These are phyloP conservation scores for Propsilocerus akamusi DNA, from an alignment of 1,140 invertebrate species.

Conservation along the genomic window DNA sequence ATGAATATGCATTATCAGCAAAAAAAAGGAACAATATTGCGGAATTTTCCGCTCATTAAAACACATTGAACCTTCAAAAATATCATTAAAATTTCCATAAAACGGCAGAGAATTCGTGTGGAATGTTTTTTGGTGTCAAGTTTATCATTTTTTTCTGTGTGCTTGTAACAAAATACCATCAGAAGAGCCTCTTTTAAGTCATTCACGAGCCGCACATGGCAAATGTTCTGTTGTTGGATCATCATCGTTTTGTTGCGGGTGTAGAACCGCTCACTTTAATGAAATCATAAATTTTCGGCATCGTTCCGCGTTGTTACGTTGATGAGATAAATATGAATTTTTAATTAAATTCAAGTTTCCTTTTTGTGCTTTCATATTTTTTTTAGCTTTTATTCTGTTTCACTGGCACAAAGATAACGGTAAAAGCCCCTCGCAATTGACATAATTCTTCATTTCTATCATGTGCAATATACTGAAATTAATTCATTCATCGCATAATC, in stretches of 20 bases:
- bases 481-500: background rate
- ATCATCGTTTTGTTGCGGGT: background rate
- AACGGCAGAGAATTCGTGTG: background rate
- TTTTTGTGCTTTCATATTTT: background rate
- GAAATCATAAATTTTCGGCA: conserved; percentile 1
- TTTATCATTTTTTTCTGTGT: background rate
- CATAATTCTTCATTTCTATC: background rate
- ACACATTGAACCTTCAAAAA: too few relatives aligned
- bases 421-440: background rate
- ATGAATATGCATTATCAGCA: too few relatives aligned
- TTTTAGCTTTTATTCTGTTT: background rate
- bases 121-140: background rate
- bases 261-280: background rate
- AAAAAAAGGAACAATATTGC: too few relatives aligned
- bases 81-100: too few relatives aligned
- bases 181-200: background rate
- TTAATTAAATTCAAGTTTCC: background rate
- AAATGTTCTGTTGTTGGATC: too few relatives aligned
- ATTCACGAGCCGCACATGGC: too few relatives aligned
- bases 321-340: conserved; percentile 4
- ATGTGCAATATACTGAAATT: background rate
- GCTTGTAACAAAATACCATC: background rate
- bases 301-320: background rate
- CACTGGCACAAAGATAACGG: background rate
- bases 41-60: too few relatives aligned